phyloP scores from a whole-genome alignment of 37 sponge, comb jelly and placozoan genomes.

The Tethya wilhelma region DNA sequence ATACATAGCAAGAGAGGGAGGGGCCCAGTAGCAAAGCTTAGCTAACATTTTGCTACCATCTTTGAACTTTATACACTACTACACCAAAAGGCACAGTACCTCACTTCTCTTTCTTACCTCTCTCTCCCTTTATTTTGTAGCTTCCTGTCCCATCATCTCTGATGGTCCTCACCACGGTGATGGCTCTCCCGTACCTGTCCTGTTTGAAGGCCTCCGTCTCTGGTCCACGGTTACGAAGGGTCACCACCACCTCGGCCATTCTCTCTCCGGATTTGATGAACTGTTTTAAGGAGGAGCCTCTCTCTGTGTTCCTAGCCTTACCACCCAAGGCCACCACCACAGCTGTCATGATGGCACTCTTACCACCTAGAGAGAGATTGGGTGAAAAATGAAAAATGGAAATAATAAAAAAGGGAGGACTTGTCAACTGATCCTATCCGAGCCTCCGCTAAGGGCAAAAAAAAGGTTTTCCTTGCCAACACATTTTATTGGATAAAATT shows the following conservation, averaged over 20 bases:
- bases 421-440: too few species aligned
- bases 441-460: too few species aligned
- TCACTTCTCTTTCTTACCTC: constrained; percentile 10
- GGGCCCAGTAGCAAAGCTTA: too few species aligned
- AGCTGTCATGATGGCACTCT: constrained; percentile 98
- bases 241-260: constrained; percentile 65
- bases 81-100: too few species aligned
- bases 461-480: too few species aligned
- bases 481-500: too few species aligned
- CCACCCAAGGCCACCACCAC: constrained; percentile 95
- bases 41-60: too few species aligned
- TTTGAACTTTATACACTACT: too few species aligned
- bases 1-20: too few species aligned
- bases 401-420: too few species aligned
- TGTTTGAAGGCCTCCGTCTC: constrained; percentile 69
- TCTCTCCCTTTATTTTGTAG: constrained; percentile 79
- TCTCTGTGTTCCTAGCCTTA: constrained; percentile 80
- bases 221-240: constrained; percentile 75
- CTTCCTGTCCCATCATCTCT: constrained; percentile 68
- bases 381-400: too few species aligned
- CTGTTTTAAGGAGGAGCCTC: constrained; percentile 83
- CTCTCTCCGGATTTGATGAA: constrained; percentile 83
- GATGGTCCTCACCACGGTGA: constrained; percentile 77
- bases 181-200: constrained; percentile 74
- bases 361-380: constrained; percentile 98